Evolutionary conservation across 2,797 vertebrate genomes (phyloP).

Genomic region (Masticophis lateralis): DNA sequence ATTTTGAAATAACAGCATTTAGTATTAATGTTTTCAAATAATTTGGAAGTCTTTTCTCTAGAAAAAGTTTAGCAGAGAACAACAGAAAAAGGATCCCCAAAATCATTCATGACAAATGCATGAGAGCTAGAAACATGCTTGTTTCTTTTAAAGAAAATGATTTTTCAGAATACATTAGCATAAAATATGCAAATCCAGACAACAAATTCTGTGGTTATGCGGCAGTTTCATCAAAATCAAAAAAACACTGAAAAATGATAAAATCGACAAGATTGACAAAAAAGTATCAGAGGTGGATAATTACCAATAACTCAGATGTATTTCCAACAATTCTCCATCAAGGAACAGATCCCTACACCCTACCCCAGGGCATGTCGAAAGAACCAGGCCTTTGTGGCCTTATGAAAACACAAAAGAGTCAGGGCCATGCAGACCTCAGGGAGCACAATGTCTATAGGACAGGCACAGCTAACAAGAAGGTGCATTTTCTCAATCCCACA

Average conservation of each 20-base stretch:
- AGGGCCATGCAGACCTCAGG: neutral
- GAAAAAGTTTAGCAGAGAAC: neutral
- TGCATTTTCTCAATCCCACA: neutral
- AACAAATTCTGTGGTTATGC: neutral
- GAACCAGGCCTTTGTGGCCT: neutral
- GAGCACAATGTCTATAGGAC: neutral
- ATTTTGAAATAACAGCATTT: neutral
- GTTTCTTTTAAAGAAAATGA: neutral
- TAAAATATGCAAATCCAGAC: neutral
- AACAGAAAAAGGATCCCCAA: neutral
- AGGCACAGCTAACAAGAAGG: neutral
- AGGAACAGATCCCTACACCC: neutral
- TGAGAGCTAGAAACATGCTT: neutral
- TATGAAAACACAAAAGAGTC: neutral
- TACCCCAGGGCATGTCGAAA: neutral
- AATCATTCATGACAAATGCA: neutral
- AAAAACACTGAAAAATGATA: neutral
- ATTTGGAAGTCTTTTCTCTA: neutral
- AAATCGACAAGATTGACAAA: neutral
- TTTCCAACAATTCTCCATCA: neutral
- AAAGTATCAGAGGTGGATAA: neutral
- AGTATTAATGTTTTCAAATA: neutral
- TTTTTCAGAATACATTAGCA: neutral
- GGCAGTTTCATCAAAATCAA: neutral
- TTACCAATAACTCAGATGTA: neutral